Conservation (phyloP, 2,888 invertebrate genomes). For the Nomada fabriciana region DNA sequence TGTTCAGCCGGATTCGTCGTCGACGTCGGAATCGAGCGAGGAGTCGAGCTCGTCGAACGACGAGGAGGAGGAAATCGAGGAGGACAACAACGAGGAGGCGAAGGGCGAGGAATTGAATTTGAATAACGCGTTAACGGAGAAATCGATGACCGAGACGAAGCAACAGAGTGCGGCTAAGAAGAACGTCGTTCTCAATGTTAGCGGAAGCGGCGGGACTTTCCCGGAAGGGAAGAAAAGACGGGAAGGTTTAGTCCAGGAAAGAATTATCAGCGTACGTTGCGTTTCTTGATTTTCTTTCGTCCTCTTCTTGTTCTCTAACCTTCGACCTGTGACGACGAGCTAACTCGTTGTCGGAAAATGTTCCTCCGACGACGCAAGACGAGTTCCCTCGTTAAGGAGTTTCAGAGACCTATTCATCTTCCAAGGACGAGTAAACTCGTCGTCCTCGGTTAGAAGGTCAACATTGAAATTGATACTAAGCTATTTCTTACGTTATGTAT, state of each 20-base stretch:
- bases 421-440: too few relatives aligned
- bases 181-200: slow-evolving; percentile 59
- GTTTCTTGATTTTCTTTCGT: background rate
- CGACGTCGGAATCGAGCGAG: slow-evolving; percentile 85
- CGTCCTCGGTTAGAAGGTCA: too few relatives aligned
- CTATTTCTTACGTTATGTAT: background rate
- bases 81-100: slow-evolving; percentile 71
- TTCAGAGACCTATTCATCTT: too few relatives aligned
- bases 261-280: slow-evolving; percentile 88
- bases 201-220: slow-evolving; percentile 30
- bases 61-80: slow-evolving; percentile 84
- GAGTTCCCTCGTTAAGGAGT: too few relatives aligned
- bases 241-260: slow-evolving; percentile 87
- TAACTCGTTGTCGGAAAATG: too few relatives aligned
- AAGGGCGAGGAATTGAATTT: slow-evolving; percentile 76
- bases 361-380: too few relatives aligned
- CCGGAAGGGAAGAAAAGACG: slow-evolving; percentile 83
- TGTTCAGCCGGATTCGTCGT: slow-evolving; percentile 80
- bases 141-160: slow-evolving; percentile 66
- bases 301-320: background rate
- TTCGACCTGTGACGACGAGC: too few relatives aligned
- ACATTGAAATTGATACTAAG: background rate
- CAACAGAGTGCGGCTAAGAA: slow-evolving; percentile 67
- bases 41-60: slow-evolving; percentile 83
- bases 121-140: slow-evolving; percentile 45